A percentile compares a stretch with the other conserved stretches of the same genome.
Evolutionary conservation across 2,888 invertebrate genomes (phyloP).

Genomic region (Chloroclysta siterata): DNA sequence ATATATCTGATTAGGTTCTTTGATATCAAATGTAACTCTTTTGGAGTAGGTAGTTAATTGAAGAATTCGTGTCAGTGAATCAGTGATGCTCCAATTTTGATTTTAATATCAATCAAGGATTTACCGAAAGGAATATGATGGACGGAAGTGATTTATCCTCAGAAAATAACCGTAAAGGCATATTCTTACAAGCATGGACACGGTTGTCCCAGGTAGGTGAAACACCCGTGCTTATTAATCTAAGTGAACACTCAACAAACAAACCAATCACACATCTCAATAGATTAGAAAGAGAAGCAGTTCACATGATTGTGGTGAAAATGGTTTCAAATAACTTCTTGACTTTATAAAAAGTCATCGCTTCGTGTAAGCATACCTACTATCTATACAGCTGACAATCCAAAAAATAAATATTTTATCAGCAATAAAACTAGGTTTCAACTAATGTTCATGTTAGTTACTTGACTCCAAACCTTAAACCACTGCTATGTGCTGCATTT

Average conservation of each 20-base stretch:
- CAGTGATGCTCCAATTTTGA: slow-evolving; percentile 51
- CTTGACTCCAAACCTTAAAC: too few relatives aligned
- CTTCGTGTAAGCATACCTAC: too few relatives aligned
- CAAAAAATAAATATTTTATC: too few relatives aligned
- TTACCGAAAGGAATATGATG: slow-evolving; percentile 78
- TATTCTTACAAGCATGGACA: slow-evolving; percentile 87
- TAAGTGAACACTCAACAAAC: background rate
- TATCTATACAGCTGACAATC: too few relatives aligned
- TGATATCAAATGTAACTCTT: slow-evolving; percentile 15
- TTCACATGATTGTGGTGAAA: slow-evolving; percentile 3
- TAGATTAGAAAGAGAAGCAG: background rate
- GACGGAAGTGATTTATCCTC: slow-evolving; percentile 89
- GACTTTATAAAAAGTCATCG: too few relatives aligned
- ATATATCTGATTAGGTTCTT: slow-evolving; percentile 20
- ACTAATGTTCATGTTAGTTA: too few relatives aligned
- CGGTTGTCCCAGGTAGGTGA: slow-evolving; percentile 88
- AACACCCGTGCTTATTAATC: background rate
- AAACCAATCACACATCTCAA: slow-evolving; percentile 4
- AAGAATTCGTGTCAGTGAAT: slow-evolving; percentile 42
- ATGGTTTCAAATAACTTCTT: too few relatives aligned
- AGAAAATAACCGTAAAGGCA: slow-evolving; percentile 85
- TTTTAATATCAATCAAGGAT: slow-evolving; percentile 39
- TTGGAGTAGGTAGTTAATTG: slow-evolving; percentile 7
- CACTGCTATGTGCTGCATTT: too few relatives aligned
- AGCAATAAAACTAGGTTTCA: too few relatives aligned